Evolutionary conservation across 23 tunicate genomes (phyloP), one percentile per base, ranked within the genome.

Genomic region (Halocynthia roretzi): DNA sequence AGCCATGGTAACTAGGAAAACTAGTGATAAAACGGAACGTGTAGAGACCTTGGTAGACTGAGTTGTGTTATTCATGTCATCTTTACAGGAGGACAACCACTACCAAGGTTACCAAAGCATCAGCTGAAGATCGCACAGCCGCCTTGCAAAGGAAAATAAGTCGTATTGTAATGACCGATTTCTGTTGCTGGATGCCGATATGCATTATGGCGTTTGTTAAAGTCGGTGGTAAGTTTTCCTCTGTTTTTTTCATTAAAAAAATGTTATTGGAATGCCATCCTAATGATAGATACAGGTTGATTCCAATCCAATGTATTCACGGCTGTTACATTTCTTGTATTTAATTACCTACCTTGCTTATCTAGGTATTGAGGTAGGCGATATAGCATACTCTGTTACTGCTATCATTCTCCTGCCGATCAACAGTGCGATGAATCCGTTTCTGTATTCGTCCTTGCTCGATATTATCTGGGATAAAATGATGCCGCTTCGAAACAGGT

Each of bases 161-260:
- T 15, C 63, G 93, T 6, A 82, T 87, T n/a, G n/a, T n/a, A n/a
- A n/a, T n/a, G n/a, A n/a, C n/a, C n/a, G n/a, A n/a, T n/a, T n/a
- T n/a, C n/a, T n/a, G n/a, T n/a, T n/a, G n/a, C n/a, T n/a, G n/a
- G n/a, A n/a, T n/a, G n/a, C n/a, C n/a, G n/a, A n/a, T n/a, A n/a
- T 87, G 93, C 57, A 77, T 82, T 21, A 80, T 87, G 87, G 86
- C 86, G 5, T 87, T 87, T 60, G 71, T 87, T n/a, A 87, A 80
- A 50, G 86, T 85, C n/a, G 80, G 61, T 56, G 93, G 93, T 87
- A 2, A 64, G 83, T 19, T 40, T 51, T 31, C 44, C 44, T 31
- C 44, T n/a, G n/a, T 4, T 31, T 31, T 31, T 31, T 31, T 31
- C 44, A 31, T 31, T 31, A 0, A 31, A 31, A 31, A 31, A 31